These are phyloP conservation scores for Notothenia coriiceps DNA, from an alignment of 2,113 vertebrate genomes.

Conservation along the genomic window DNA sequence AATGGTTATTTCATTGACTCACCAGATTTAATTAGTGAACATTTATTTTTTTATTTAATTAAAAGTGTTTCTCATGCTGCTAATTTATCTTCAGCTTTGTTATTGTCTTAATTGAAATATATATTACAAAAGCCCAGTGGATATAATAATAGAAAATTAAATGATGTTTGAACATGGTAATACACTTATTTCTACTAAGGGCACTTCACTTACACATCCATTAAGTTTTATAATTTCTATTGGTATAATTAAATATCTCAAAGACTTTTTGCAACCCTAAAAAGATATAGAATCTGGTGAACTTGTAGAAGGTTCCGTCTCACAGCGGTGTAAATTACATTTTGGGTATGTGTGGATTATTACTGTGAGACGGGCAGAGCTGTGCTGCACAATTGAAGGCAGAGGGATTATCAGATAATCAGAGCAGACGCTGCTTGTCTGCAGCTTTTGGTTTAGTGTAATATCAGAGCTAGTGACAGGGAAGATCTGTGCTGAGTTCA, in stretches of 20 bases:
- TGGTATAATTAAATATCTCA: too few species aligned
- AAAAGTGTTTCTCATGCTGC: background rate
- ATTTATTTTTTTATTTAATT: background rate
- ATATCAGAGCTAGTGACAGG: background rate
- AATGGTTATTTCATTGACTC: conserved; percentile 12
- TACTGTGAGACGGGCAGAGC: conserved; percentile 9
- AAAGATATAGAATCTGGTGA: background rate
- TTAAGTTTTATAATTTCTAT: background rate
- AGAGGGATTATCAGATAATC: conserved; percentile 52
- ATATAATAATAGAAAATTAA: background rate
- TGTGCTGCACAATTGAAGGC: conserved; percentile 4
- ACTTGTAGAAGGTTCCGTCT: background rate
- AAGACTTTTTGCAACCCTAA: background rate
- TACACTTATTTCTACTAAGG: background rate
- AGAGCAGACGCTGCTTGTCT: conserved; percentile 13
- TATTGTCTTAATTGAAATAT: background rate
- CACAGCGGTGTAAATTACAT: background rate
- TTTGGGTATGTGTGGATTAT: conserved; percentile 8
- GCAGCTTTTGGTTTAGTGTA: conserved; percentile 27
- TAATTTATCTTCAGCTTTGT: background rate
- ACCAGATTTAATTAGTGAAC: conserved; percentile 4
- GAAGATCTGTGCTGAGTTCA: conserved; percentile 12
- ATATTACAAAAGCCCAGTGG: background rate
- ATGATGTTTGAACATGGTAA: background rate
- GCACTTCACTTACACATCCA: background rate